These are phyloP conservation scores for Leucozona laternaria DNA, from an alignment of 2,888 invertebrate genomes.

Conservation along the genomic window DNA sequence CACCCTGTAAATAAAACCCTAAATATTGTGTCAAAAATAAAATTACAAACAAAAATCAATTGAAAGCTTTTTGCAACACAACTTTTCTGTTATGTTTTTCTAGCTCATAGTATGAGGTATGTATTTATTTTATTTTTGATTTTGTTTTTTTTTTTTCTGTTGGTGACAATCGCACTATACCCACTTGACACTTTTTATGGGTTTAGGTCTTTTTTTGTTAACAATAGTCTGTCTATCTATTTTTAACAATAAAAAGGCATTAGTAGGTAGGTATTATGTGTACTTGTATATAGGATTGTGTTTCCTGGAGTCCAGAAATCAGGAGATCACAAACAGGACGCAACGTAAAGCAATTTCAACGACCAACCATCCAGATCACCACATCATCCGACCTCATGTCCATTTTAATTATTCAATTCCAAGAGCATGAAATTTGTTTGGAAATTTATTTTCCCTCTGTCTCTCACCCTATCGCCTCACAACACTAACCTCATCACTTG, in stretches of 20 bases:
- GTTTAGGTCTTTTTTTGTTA: slow-evolving; percentile 6
- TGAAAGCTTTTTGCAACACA: slow-evolving; percentile 22
- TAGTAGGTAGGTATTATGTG: slow-evolving; percentile 18
- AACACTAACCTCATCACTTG: not conserved
- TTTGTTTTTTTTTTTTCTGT: not conserved
- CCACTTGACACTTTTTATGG: slow-evolving; percentile 30
- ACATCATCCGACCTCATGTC: slow-evolving; percentile 71
- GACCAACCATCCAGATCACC: slow-evolving; percentile 54
- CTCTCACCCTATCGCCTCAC: not conserved
- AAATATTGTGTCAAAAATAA: not conserved
- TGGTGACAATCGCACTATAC: slow-evolving; percentile 4
- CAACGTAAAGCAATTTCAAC: slow-evolving; percentile 27
- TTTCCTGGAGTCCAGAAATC: slow-evolving; percentile 37
- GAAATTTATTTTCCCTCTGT: slow-evolving; percentile 31
- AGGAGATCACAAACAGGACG: slow-evolving; percentile 3
- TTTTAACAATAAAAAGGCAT: slow-evolving; percentile 71
- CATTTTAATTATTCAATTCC: slow-evolving; percentile 74
- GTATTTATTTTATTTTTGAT: too few species aligned
- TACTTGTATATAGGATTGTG: too few species aligned
- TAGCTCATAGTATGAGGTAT: slow-evolving; percentile 5
- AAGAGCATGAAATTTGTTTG: slow-evolving; percentile 68
- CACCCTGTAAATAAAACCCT: not conserved
- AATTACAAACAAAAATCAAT: slow-evolving; percentile 15
- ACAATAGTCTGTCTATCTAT: slow-evolving; percentile 1
- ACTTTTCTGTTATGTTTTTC: slow-evolving; percentile 2